phyloP scores from a whole-genome alignment of 2,888 invertebrate species.

The Dione vanillae region DNA sequence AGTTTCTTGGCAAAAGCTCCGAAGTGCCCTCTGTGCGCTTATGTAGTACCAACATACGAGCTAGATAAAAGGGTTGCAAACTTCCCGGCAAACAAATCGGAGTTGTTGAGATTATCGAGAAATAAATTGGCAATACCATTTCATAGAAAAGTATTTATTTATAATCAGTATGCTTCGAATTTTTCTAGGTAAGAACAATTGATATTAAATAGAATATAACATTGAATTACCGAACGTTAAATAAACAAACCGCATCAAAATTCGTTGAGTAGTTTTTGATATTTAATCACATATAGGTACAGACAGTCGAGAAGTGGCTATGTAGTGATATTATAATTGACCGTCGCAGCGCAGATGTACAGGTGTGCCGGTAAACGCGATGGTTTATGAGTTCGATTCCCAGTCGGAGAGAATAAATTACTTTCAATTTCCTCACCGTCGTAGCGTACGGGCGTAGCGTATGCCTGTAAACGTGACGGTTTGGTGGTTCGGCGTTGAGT shows the following conservation, averaged over 20 bases:
- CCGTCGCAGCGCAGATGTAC: not conserved
- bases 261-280: too few relatives aligned
- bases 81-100: conserved; percentile 92
- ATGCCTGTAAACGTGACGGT: too few relatives aligned
- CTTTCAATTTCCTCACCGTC: too few relatives aligned
- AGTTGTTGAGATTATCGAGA: conserved; percentile 89
- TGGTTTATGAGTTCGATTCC: not conserved
- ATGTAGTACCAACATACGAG: conserved; percentile 96
- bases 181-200: conserved; percentile 88
- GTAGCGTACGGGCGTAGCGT: too few relatives aligned
- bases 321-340: too few relatives aligned
- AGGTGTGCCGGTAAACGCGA: not conserved
- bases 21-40: conserved; percentile 89
- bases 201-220: too few relatives aligned
- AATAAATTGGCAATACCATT: conserved; percentile 94
- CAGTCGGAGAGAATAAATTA: not conserved
- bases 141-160: conserved; percentile 95
- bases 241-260: too few relatives aligned
- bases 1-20: conserved; percentile 86
- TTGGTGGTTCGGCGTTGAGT: too few relatives aligned
- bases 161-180: conserved; percentile 96
- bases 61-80: conserved; percentile 89
- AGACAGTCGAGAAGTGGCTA: too few relatives aligned
- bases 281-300: too few relatives aligned
- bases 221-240: too few relatives aligned